Evolutionary conservation across 2,113 vertebrate species (phyloP), one percentile per base, ranked within the genome.

Genomic region (Rhinogobius similis): DNA sequence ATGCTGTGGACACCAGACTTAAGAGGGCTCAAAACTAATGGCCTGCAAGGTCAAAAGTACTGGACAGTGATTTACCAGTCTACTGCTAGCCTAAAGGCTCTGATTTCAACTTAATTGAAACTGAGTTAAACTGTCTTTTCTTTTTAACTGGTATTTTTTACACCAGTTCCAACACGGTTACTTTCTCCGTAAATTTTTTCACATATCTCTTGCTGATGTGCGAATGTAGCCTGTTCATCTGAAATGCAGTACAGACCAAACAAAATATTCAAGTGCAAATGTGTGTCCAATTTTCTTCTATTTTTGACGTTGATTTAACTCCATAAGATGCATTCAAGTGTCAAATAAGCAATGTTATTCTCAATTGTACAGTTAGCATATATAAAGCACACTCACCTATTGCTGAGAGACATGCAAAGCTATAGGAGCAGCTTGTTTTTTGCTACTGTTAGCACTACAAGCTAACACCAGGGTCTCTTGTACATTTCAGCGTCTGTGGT

Each of bases 321-420:
- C 26, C 58, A 61, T n/a, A 61, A 21, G 2, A 10, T 58, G 14
- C 14, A 10, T 36, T 21, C 16, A 36, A 76, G 62, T 38, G 29
- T 36, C 10, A 38, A 36, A 20, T 36, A 61, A 36, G 20, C 29
- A n/a, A 4, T 21, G 29, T 59, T 10, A 5, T 61, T 61, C 38
- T 61, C 3, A 38, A 21, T 10, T 61, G 58, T 61, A 21, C 16
- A n/a, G 36, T 32, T 32, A n/a, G 29, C 10, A 20, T 29, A 43
- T 64, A 62, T 67, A 79, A 85, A 85, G 75, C 84, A 88, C 78
- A 84, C 39, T 62, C 76, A 20, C 53, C 48, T 69, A 87, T 84
- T 77, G 75, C 83, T 79, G 66, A n/a, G 77, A 68, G 68, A 76
- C 67, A 64, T 76, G 20, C 18, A 36, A 36, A 50, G 85, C 71